Evolutionary conservation across 2,113 vertebrate genomes (phyloP), one percentile per base, ranked within the genome.

Genomic region (Tauraco erythrolophus): DNA sequence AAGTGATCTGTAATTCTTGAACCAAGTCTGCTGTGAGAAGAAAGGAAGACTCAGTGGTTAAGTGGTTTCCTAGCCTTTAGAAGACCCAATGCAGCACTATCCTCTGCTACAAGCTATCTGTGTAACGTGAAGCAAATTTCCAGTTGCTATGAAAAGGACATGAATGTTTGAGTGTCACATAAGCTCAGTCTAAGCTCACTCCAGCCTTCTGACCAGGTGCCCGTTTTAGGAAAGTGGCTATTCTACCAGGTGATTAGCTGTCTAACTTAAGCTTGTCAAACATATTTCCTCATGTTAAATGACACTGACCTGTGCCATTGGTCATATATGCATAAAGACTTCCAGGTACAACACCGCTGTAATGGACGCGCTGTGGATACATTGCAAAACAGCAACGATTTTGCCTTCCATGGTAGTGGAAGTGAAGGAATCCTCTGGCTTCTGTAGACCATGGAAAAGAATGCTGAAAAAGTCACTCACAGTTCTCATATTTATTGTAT

Each of bases 11-110:
- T 50, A 21, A 51, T 58, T 48, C 37, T 60, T 1, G 11, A 82
- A 60, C 17, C 33, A 46, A 53, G 54, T 60, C 48, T 69, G 58
- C 35, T 25, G 45, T 0, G 1, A 87, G 68, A 30, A 87, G 58
- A 80, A 48, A 89, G 57, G 58, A 80, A 89, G 62, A 35, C 19
- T 1, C 0, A 0, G 37, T 45, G 45, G 54, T 69, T 77, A 30
- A 69, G n/a, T 27, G 50, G 41, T 46, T 89, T 89, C 54, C 72
- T 45, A 50, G 25, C 3, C 31, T 81, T 41, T 33, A 58, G 56
- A 53, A 41, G 16, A 58, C 5, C 30, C 30, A 11, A 0, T 9
- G 25, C 22, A 64, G 43, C 30, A 3, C 43, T 41, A 0, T 41
- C 19, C 41, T 37, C 37, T 75, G 25, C n/a, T 54, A 64, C 30